Conservation (phyloP, 2,797 vertebrate genomes). For the Tarsius wallacei region DNA sequence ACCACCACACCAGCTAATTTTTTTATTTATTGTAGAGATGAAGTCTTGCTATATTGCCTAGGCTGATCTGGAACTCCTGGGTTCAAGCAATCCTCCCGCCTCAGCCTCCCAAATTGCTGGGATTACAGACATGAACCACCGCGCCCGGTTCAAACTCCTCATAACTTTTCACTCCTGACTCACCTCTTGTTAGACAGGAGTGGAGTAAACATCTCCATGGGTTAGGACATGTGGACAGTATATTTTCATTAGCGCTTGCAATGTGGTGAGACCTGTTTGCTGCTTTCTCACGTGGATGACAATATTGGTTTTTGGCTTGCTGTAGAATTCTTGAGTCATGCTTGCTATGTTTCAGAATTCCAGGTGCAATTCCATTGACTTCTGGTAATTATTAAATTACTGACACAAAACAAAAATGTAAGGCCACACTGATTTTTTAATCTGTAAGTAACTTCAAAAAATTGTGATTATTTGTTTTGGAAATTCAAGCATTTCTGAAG, state of each 20-base stretch:
- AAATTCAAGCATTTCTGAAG: not conserved
- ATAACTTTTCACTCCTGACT: not conserved
- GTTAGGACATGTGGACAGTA: not conserved
- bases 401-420: not conserved
- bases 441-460: not conserved
- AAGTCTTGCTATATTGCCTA: too few relatives aligned
- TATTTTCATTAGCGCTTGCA: not conserved
- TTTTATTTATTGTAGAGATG: too few relatives aligned
- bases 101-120: too few relatives aligned
- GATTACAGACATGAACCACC: too few relatives aligned
- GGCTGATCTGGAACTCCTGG: too few relatives aligned
- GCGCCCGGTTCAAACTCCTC: too few relatives aligned
- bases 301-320: not conserved
- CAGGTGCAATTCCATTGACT: not conserved
- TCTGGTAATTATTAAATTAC: not conserved
- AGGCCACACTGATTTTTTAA: not conserved
- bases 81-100: too few relatives aligned
- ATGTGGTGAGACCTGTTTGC: not conserved
- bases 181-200: not conserved
- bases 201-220: not conserved
- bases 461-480: not conserved
- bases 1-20: too few relatives aligned
- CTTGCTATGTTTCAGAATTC: slow-evolving; percentile 3
- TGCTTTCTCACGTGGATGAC: not conserved
- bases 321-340: slow-evolving; percentile 8